phyloP scores from a whole-genome alignment of 1,140 invertebrate genomes.

The Penaeus chinensis region DNA sequence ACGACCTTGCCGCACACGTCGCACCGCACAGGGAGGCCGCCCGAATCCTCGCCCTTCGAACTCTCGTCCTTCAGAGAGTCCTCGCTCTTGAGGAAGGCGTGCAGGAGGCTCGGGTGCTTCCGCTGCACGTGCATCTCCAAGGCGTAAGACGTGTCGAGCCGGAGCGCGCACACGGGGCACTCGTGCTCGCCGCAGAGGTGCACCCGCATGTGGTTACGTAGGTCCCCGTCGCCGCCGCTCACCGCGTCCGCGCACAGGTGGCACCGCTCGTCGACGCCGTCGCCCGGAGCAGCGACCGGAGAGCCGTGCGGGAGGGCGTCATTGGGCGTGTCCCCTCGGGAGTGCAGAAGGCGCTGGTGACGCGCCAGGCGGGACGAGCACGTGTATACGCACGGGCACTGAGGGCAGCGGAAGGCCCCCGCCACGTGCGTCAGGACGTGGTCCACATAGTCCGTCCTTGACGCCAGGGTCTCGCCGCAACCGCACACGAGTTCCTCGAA shows the following conservation, averaged over 20 bases:
- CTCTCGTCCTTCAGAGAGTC: constrained; percentile 13
- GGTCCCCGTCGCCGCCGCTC: not conserved
- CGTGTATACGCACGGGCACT: constrained; percentile 38
- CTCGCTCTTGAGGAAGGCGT: constrained; percentile 35
- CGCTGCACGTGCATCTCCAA: constrained; percentile 29
- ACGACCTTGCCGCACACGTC: constrained; percentile 48
- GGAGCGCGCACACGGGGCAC: constrained; percentile 40
- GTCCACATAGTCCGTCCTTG: constrained; percentile 24
- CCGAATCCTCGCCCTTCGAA: not conserved
- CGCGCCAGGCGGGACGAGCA: constrained; percentile 37
- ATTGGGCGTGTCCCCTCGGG: not conserved
- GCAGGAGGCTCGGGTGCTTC: constrained; percentile 22
- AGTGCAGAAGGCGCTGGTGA: constrained; percentile 43
- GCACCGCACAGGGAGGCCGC: constrained; percentile 16
- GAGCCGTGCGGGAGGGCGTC: not conserved
- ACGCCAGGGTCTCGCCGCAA: constrained; percentile 24
- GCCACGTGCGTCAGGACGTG: constrained; percentile 33
- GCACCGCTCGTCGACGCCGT: not conserved
- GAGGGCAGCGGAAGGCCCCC: constrained; percentile 36
- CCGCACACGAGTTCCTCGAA: constrained; percentile 21
- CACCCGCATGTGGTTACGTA: constrained; percentile 10
- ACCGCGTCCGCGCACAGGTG: constrained; percentile 6
- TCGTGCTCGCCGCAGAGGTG: constrained; percentile 36
- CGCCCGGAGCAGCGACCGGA: not conserved
- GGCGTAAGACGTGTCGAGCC: constrained; percentile 4